These are phyloP conservation scores for Agrotis ipsilon DNA, from an alignment of 2,888 invertebrate species.

Conservation along the genomic window DNA sequence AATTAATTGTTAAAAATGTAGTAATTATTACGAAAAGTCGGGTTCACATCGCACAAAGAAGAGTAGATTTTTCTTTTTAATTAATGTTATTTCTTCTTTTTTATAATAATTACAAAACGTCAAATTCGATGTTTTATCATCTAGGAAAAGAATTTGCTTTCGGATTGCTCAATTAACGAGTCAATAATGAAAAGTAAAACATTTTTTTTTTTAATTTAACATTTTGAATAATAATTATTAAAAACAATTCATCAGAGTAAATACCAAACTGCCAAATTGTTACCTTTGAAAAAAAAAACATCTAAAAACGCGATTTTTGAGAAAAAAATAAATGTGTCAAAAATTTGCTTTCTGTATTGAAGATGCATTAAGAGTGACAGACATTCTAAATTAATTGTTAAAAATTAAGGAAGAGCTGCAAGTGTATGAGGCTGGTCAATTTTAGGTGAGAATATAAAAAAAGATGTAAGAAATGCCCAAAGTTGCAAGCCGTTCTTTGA, in stretches of 20 bases:
- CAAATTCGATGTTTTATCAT: slow-evolving; percentile 11
- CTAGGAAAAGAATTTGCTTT: slow-evolving; percentile 40
- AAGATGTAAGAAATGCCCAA: slow-evolving; percentile 45
- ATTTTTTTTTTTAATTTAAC: background rate
- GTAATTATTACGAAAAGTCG: slow-evolving; percentile 79
- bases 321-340: slow-evolving; percentile 72
- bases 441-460: slow-evolving; percentile 76
- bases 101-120: slow-evolving; percentile 11
- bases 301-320: slow-evolving; percentile 58
- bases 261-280: slow-evolving; percentile 77
- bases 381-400: slow-evolving; percentile 84
- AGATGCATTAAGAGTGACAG: slow-evolving; percentile 63
- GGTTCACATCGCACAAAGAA: slow-evolving; percentile 87
- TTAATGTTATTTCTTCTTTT: slow-evolving; percentile 29
- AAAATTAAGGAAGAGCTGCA: slow-evolving; percentile 62
- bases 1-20: slow-evolving; percentile 84
- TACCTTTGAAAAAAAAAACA: slow-evolving; percentile 57
- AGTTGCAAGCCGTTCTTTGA: slow-evolving; percentile 56
- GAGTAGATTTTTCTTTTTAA: slow-evolving; percentile 73
- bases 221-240: slow-evolving; percentile 18
- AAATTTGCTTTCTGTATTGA: slow-evolving; percentile 64
- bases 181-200: slow-evolving; percentile 33
- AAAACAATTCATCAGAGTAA: slow-evolving; percentile 52
- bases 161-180: slow-evolving; percentile 63
- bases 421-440: slow-evolving; percentile 80